Conservation (phyloP, 2,888 invertebrate genomes). For the Zaprionus lineosus region DNA sequence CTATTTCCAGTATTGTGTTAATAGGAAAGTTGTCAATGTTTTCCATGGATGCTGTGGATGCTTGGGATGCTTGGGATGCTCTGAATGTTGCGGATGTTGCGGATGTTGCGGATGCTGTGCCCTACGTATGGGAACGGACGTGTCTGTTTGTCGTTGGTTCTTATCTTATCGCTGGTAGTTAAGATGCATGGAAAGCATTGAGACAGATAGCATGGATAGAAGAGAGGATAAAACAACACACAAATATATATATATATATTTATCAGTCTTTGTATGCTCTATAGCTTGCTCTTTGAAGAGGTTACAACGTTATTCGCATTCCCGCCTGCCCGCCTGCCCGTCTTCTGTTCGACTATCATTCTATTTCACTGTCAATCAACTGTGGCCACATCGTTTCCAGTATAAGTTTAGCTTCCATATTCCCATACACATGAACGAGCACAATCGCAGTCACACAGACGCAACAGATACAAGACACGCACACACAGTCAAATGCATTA, state of each 20-base stretch:
- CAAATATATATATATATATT: too few relatives aligned
- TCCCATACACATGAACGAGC: slow-evolving; percentile 16
- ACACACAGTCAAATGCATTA: slow-evolving; percentile 26
- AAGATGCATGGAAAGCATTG: slow-evolving; percentile 14
- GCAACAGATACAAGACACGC: neutral
- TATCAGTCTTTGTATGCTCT: too few relatives aligned
- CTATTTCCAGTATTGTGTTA: slow-evolving; percentile 58
- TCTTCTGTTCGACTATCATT: slow-evolving; percentile 16
- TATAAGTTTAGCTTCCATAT: slow-evolving; percentile 48
- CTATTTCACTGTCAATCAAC: slow-evolving; percentile 56
- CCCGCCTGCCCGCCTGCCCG: slow-evolving; percentile 14
- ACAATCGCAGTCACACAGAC: slow-evolving; percentile 11
- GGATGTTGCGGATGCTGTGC: slow-evolving; percentile 21
- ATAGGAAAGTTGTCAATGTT: slow-evolving; percentile 73
- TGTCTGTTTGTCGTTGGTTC: slow-evolving; percentile 46
- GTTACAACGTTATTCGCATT: neutral
- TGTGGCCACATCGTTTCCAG: slow-evolving; percentile 26
- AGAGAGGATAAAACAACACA: slow-evolving; percentile 16
- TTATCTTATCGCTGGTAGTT: slow-evolving; percentile 48
- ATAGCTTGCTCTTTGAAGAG: too few relatives aligned
- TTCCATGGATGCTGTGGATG: slow-evolving; percentile 29
- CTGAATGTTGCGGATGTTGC: neutral
- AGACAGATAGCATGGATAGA: neutral
- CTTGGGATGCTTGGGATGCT: too few relatives aligned
- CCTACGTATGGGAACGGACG: slow-evolving; percentile 35